These are phyloP conservation scores for Entelurus aequoreus DNA, from an alignment of 2,113 vertebrate genomes.

Conservation along the genomic window DNA sequence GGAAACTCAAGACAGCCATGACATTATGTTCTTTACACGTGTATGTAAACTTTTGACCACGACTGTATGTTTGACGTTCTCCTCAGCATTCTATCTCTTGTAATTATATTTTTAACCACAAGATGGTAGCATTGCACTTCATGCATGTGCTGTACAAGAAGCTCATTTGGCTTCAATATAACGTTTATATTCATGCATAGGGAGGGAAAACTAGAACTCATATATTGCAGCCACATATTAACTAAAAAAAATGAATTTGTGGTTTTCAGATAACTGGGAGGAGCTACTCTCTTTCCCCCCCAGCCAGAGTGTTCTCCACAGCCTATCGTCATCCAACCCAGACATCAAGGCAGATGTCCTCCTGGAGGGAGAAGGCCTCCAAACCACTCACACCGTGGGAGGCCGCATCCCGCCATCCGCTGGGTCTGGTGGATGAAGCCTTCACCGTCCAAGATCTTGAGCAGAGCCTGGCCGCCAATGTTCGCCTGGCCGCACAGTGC, in stretches of 20 bases:
- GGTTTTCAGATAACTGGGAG: conserved; percentile 58
- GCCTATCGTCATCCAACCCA: conserved; percentile 55
- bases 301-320: conserved; percentile 61
- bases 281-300: conserved; percentile 77
- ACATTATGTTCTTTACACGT: too few relatives aligned
- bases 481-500: conserved; percentile 81
- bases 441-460: conserved; percentile 78
- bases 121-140: conserved; percentile 59
- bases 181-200: neutral
- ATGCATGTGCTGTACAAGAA: neutral
- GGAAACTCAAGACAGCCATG: too few relatives aligned
- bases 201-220: neutral
- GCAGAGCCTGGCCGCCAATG: conserved; percentile 78
- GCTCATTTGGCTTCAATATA: neutral
- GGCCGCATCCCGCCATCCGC: conserved; percentile 82
- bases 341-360: conserved; percentile 53
- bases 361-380: conserved; percentile 58
- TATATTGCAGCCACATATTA: neutral
- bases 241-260: neutral
- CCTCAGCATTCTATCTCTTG: neutral
- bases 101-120: conserved; percentile 42
- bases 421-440: conserved; percentile 88
- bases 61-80: neutral
- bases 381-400: conserved; percentile 87
- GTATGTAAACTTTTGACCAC: too few relatives aligned